Percentiles rank a stretch among this genome's conserved stretches.
Conservation (phyloP, 2,797 vertebrate genomes). For the Neosalanx taihuensis region DNA sequence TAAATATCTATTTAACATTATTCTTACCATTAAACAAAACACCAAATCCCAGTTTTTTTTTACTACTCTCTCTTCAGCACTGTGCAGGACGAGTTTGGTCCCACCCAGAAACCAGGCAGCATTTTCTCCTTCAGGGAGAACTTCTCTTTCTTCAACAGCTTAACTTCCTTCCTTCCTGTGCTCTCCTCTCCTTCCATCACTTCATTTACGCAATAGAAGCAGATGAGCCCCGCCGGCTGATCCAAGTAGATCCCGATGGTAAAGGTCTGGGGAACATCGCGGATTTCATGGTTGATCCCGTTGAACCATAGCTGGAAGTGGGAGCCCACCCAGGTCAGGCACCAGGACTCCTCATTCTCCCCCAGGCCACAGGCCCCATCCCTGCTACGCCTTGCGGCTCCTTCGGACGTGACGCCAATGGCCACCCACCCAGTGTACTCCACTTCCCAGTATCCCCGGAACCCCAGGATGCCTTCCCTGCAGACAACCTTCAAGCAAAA, state of each 20-base stretch:
- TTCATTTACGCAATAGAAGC: constrained; percentile 57
- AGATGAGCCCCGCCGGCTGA: constrained; percentile 65
- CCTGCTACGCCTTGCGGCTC: constrained; percentile 45
- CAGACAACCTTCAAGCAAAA: constrained; percentile 58
- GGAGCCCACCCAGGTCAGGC: constrained; percentile 63
- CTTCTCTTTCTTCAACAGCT: constrained; percentile 52
- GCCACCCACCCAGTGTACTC: constrained; percentile 60
- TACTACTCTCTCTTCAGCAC: constrained; percentile 49
- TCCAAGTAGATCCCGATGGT: constrained; percentile 69
- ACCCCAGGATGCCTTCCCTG: constrained; percentile 61
- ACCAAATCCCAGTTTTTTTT: not conserved
- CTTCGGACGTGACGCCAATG: constrained; percentile 53
- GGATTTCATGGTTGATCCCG: constrained; percentile 42
- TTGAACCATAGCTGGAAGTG: constrained; percentile 67
- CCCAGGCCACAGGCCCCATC: constrained; percentile 61
- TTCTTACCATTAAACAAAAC: not conserved
- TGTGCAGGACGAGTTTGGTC: constrained; percentile 52
- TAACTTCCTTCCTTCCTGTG: constrained; percentile 42
- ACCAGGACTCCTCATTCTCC: constrained; percentile 71
- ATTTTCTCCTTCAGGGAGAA: constrained; percentile 51
- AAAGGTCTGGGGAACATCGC: constrained; percentile 35
- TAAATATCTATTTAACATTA: too few species aligned
- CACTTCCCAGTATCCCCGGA: constrained; percentile 68
- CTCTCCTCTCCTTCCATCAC: constrained; percentile 33
- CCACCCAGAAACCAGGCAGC: constrained; percentile 69